These are phyloP conservation scores for Drosophila ananassae DNA, from an alignment of 1,140 invertebrate species.

Conservation along the genomic window DNA sequence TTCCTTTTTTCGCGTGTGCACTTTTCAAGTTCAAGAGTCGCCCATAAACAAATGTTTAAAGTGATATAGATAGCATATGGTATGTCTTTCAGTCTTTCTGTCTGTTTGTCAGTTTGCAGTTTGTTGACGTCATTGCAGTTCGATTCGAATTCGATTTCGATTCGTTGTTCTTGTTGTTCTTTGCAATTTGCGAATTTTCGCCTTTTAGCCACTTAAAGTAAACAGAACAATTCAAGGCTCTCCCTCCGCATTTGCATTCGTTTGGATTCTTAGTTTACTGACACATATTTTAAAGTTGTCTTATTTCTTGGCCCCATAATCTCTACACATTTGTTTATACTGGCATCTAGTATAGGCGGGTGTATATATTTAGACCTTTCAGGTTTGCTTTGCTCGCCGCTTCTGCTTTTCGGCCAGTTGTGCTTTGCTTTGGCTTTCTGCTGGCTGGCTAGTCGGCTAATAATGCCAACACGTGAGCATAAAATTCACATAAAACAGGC, in stretches of 20 bases:
- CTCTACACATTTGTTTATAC: neutral
- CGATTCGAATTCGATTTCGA: conserved; percentile 33
- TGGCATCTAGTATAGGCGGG: neutral
- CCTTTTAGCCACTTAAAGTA: conserved; percentile 44
- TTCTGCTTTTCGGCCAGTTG: conserved; percentile 4
- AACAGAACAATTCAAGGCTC: conserved; percentile 38
- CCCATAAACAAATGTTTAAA: conserved; percentile 44
- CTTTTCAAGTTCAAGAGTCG: conserved; percentile 43
- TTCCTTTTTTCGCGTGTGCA: conserved; percentile 12
- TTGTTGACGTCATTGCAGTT: conserved; percentile 38
- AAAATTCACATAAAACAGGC: conserved; percentile 62
- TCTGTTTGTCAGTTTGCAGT: conserved; percentile 23
- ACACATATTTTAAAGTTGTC: conserved; percentile 27
- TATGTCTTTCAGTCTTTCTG: neutral
- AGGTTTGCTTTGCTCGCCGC: conserved; percentile 4
- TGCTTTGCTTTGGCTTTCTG: conserved; percentile 19
- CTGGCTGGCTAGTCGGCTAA: conserved; percentile 1
- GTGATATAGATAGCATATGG: conserved; percentile 39
- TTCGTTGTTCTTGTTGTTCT: conserved; percentile 15
- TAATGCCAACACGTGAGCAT: conserved; percentile 72
- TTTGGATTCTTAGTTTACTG: conserved; percentile 33
- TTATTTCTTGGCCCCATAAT: neutral
- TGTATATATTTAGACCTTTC: neutral
- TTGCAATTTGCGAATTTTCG: conserved; percentile 37
- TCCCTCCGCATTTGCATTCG: conserved; percentile 11